Base-by-base conservation (phyloP, 2,797 vertebrate genomes). In the Pseudochromis fuscus region DNA sequence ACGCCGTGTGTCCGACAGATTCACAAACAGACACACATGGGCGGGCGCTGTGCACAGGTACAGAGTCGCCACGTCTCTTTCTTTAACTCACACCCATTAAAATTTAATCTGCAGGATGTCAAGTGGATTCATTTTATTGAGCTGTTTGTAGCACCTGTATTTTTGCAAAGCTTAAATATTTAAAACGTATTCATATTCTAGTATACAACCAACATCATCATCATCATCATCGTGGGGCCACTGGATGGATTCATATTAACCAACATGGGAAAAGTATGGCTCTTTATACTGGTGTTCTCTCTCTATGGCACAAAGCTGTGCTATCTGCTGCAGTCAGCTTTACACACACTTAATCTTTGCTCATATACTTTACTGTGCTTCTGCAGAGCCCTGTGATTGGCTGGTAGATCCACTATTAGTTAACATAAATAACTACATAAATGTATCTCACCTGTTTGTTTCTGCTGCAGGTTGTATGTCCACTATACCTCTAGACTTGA, bases 51-150 rank as follows among this genome's bases (percentile, higher is more conserved):
- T 64, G 62, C 13, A 1, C 13, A 25, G 37, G 51, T 40, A 48
- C 53, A 61, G n/a, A 66, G 40, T 8, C 63, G 33, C 59, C 18
- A 5, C 52, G 42, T 40, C 66, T 30, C 56, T 77, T 70, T 74
- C 64, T 78, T 68, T 72, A 57, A 55, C 72, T 79, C 64, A 49
- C 30, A 31, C 48, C 42, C 72, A 89, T 90, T 78, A 87, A 90
- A 88, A 75, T 90, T 90, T 89, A 61, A 90, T 85, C 68, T 45
- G 30, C 68, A 46, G 66, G 69, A 88, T 85, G 82, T 86, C 83
- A 85, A 82, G 67, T 38, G 64, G 75, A 76, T 77, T 86, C 55
- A 68, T 86, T 79, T 79, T 82, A 84, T 75, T 31, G 75, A 82
- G 73, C 77, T 78, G 79, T 86, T 89, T 81, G 79, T 64, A 72